These are phyloP conservation scores for Sycophila sp. DNA, from an alignment of 1,140 invertebrate genomes.

Conservation along the genomic window DNA sequence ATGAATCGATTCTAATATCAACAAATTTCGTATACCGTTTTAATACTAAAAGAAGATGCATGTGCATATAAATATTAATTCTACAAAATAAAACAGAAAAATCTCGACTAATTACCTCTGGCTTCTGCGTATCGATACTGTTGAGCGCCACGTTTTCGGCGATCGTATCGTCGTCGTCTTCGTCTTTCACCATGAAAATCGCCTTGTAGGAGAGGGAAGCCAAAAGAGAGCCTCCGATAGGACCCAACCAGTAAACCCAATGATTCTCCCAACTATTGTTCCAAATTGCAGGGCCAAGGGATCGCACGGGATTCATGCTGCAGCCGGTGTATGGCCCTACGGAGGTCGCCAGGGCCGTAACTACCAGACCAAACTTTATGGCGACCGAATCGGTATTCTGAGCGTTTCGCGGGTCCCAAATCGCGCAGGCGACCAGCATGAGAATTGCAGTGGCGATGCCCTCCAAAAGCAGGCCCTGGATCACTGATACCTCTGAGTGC, in stretches of 20 bases:
- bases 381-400: slow-evolving; percentile 65
- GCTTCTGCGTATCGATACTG: slow-evolving; percentile 50
- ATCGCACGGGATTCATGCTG: slow-evolving; percentile 86
- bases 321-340: slow-evolving; percentile 75
- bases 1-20: no score
- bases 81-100: no score
- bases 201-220: slow-evolving; percentile 60
- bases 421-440: slow-evolving; percentile 75
- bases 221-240: slow-evolving; percentile 61
- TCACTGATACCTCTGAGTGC: slow-evolving; percentile 58
- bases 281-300: slow-evolving; percentile 81
- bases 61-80: no score
- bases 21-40: no score
- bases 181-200: slow-evolving; percentile 44
- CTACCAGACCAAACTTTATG: slow-evolving; percentile 67
- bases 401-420: slow-evolving; percentile 68
- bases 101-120: slow-evolving; percentile 41
- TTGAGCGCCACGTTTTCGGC: slow-evolving; percentile 54
- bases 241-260: slow-evolving; percentile 73
- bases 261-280: slow-evolving; percentile 75
- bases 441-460: slow-evolving; percentile 75
- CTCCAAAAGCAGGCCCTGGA: slow-evolving; percentile 71
- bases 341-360: slow-evolving; percentile 63
- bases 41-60: no score
- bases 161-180: slow-evolving; percentile 32